phyloP scores from a whole-genome alignment of 2,888 invertebrate genomes.

The Catocala fraxini region DNA sequence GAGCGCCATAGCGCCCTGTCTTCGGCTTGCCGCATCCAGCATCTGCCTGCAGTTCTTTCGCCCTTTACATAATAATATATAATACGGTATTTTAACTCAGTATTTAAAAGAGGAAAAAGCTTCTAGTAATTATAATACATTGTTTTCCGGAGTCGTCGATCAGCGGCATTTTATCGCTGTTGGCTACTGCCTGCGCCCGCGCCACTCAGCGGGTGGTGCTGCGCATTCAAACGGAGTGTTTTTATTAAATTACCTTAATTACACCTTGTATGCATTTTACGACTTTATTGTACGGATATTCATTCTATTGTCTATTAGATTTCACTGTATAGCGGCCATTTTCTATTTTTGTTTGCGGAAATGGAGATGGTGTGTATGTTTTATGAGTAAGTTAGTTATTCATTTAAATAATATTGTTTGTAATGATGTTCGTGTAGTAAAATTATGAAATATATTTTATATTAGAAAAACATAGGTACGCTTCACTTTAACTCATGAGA shows the following conservation, averaged over 20 bases:
- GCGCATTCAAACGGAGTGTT: conserved; percentile 47
- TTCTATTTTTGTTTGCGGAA: conserved; percentile 15
- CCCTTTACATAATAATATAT: no score
- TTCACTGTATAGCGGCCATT: conserved; percentile 21
- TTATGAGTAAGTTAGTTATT: background rate
- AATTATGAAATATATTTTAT: no score
- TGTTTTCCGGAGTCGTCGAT: background rate
- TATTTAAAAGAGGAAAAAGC: no score
- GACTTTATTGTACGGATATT: conserved; percentile 43
- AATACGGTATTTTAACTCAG: no score
- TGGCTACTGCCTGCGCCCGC: conserved; percentile 35
- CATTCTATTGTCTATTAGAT: conserved; percentile 43
- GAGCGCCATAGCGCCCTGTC: no score
- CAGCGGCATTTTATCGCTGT: conserved; percentile 31
- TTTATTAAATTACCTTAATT: conserved; percentile 55
- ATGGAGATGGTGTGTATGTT: background rate
- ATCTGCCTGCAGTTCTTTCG: no score
- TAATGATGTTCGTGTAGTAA: background rate
- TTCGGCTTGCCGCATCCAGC: no score
- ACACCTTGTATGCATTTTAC: conserved; percentile 40
- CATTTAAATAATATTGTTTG: conserved; percentile 10
- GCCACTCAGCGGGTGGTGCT: conserved; percentile 46
- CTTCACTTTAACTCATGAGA: no score
- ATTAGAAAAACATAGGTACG: no score
- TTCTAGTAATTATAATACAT: background rate